Base-by-base conservation (phyloP, 1,140 invertebrate species). In the Drosophila arizonae region DNA sequence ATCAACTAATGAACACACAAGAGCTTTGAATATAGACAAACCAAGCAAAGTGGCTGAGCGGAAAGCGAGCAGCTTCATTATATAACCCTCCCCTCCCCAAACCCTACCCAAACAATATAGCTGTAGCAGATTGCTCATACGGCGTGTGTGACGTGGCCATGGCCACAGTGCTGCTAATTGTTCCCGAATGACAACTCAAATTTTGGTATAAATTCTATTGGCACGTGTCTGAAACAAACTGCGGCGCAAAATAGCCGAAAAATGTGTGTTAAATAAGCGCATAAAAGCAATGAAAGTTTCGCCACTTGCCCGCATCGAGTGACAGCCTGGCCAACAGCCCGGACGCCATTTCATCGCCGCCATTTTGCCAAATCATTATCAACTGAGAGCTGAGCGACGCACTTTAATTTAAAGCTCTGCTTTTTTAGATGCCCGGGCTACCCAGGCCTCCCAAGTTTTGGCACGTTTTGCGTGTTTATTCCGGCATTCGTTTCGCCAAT, bases 221-320 rank as follows among this genome's bases (percentile, higher is more conserved):
- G 50, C 72, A 71, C 45, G 60, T 64, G 54, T 48, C 65, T 72
- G 50, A 71, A 66, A 71, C 52, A 72, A 84, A 84, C 63, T 43
- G 52, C 66, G 63, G 54, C 48, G 50, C 75, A 81, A 87, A 87
- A 86, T 76, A 76, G 61, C 84, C 79, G 76, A 82, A 76, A 81
- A 88, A 86, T 87, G 52, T 82, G 82, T 86, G 84, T 81, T 86
- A 87, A 86, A 86, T 86, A 88, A 82, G 84, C 84, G 84, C 63
- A 82, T 87, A 76, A 87, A 86, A 87, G 76, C 76, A 87, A 79
- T 82, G 82, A 82, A 86, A 79, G 72, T 85, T 87, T 78, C 54
- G 78, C 78, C 82, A 87, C 78, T 87, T 81, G 70, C 70, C 81
- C 71, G 56, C 76, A 65, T 77, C 72, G 75, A 65, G 43, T 51